These are phyloP conservation scores for Napeogenes sylphis DNA, from an alignment of 2,888 invertebrate species.

Conservation along the genomic window DNA sequence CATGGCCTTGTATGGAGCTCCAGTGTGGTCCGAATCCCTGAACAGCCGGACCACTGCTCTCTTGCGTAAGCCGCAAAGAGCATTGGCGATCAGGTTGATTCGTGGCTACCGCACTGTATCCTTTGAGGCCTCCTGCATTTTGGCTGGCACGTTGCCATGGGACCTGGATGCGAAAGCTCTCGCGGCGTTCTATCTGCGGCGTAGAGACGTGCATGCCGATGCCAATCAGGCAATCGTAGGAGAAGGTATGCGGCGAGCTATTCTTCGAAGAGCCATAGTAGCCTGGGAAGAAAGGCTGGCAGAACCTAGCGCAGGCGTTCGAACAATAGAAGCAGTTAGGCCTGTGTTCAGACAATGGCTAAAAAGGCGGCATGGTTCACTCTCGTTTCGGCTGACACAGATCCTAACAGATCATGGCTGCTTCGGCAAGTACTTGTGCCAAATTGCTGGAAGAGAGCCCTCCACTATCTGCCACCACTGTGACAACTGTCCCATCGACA, in stretches of 20 bases:
- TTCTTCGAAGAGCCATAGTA: not conserved
- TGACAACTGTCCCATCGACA: no score
- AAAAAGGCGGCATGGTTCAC: not conserved
- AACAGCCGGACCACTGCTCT: no score
- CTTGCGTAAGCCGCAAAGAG: no score
- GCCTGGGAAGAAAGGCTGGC: not conserved
- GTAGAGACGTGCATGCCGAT: not conserved
- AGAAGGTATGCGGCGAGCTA: not conserved
- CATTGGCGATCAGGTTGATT: not conserved
- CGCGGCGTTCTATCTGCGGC: not conserved
- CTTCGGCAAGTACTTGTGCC: no score
- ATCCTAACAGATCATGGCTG: no score
- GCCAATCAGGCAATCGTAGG: not conserved
- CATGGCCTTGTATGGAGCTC: no score
- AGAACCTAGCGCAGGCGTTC: no score
- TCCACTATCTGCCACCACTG: no score
- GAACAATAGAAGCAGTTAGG: not conserved
- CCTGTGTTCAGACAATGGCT: not conserved
- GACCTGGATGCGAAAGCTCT: not conserved
- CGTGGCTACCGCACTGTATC: not conserved
- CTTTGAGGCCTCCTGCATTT: not conserved
- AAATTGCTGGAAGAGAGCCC: no score
- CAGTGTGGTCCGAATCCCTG: no score
- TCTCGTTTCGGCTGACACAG: no score
- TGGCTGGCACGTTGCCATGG: not conserved